Evolutionary conservation across 2,888 invertebrate species (phyloP).

Genomic region (Neria commutata): DNA sequence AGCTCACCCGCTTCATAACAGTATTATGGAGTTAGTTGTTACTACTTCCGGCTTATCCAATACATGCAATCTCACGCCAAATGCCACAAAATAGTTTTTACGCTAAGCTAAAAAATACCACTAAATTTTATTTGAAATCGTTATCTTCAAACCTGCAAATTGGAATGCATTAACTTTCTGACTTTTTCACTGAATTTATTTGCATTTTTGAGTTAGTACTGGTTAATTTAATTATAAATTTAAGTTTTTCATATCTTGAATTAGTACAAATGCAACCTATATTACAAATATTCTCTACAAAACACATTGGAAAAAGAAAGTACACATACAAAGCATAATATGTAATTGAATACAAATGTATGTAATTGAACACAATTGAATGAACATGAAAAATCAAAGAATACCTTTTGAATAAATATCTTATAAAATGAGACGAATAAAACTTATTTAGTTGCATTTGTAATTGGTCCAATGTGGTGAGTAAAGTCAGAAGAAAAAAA

Average conservation of each 20-base stretch:
- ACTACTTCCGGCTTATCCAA: constrained; percentile 1
- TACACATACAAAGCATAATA: constrained; percentile 11
- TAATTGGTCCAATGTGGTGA: no score
- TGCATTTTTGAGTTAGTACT: neutral
- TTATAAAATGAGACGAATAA: neutral
- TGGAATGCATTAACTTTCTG: no score
- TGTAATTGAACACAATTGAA: neutral
- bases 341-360: constrained; percentile 1
- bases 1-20: constrained; percentile 25
- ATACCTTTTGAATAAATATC: constrained; percentile 11
- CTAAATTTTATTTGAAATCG: no score
- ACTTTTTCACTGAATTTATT: neutral
- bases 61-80: no score
- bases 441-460: neutral
- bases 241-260: constrained; percentile 16
- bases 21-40: constrained; percentile 20
- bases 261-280: constrained; percentile 30
- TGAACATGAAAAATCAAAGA: neutral
- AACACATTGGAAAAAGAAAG: constrained; percentile 15
- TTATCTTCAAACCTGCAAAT: no score
- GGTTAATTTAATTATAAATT: neutral
- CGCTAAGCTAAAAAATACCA: no score
- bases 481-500: no score
- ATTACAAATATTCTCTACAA: constrained; percentile 28
- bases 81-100: neutral